Base-by-base conservation (phyloP, 2,888 invertebrate species). In the Chrysopilus asiliformis region DNA sequence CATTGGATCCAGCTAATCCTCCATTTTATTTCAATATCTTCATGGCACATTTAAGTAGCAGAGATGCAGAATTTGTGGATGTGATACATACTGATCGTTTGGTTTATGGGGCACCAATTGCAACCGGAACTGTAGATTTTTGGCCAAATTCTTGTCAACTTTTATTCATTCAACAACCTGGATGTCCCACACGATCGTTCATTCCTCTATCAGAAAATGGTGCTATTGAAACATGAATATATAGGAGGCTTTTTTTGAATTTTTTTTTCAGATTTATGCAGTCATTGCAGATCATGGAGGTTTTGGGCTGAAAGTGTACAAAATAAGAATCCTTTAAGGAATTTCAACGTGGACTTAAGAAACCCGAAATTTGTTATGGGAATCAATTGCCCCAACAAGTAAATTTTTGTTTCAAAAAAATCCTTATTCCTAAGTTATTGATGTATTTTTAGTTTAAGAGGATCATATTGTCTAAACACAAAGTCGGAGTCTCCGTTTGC, bases 11-110 rank as follows among this genome's bases (percentile, higher is more conserved):
- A 12, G 73, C 73, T 8, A 73, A 73, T 51, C 74, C 73, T 20
- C 63, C 66, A 6, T 74, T 72, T 50, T 73, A 73, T 47, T 31
- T 31, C 6, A 31, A 24, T 6, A 2, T 36, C 12, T 22, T 30
- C 20, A n/a, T 22, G 0, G 7, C 2, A 30, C 67, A 67, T 40
- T 53, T 70, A 10, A 56, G 45, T 14, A 55, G 59, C 0, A 57
- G 55, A 2, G 69, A 70, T 45, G 70, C 69, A 0, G 64, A 65
- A 31, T 68, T 69, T 20, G 70, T 70, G 1, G 70, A 76, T 52
- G 65, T 76, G 6, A 74, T 76, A 40, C 77, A 76, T 50, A 73
- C 76, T 0, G 73, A 74, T 43, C 68, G 69, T 0, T 68, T 68
- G 0, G 60, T 60, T 0, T 68, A 68, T 30, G 69, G 70, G 0